Conservation (phyloP, 2,797 vertebrate genomes). For the Arvicola amphibius region DNA sequence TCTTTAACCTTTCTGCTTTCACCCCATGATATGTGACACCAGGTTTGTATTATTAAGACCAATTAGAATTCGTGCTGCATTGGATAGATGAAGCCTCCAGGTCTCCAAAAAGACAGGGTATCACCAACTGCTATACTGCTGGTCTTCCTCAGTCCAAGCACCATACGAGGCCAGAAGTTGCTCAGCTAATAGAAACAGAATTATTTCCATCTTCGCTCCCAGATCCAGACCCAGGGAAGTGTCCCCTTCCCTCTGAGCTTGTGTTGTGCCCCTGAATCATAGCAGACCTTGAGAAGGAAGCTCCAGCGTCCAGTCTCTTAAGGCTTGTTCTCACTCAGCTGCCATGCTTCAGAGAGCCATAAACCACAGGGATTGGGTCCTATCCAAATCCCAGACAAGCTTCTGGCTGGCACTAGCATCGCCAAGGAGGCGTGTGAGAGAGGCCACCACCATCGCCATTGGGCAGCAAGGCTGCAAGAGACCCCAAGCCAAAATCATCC, state of each 20-base stretch:
- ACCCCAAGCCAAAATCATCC: background rate
- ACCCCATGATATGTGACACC: too few relatives aligned
- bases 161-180: background rate
- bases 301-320: too few relatives aligned
- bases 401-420: background rate
- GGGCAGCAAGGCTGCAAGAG: fast-evolving
- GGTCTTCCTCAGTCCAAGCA: background rate
- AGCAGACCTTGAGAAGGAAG: background rate
- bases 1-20: too few relatives aligned
- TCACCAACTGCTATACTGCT: fast-evolving
- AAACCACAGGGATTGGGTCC: background rate
- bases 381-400: background rate
- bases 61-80: too few relatives aligned
- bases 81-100: background rate
- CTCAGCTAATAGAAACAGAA: too few relatives aligned
- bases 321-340: background rate
- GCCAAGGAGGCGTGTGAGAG: background rate
- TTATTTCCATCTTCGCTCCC: too few relatives aligned
- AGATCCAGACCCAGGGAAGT: background rate
- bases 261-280: fast-evolving
- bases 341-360: background rate
- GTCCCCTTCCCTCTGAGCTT: too few relatives aligned
- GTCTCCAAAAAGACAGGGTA: background rate
- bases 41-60: too few relatives aligned
- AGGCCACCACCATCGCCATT: background rate